Percentiles rank a stretch among this genome's conserved stretches.
These are phyloP conservation scores for Periophthalmus modestus DNA, from an alignment of 2,113 vertebrate species.

Conservation along the genomic window DNA sequence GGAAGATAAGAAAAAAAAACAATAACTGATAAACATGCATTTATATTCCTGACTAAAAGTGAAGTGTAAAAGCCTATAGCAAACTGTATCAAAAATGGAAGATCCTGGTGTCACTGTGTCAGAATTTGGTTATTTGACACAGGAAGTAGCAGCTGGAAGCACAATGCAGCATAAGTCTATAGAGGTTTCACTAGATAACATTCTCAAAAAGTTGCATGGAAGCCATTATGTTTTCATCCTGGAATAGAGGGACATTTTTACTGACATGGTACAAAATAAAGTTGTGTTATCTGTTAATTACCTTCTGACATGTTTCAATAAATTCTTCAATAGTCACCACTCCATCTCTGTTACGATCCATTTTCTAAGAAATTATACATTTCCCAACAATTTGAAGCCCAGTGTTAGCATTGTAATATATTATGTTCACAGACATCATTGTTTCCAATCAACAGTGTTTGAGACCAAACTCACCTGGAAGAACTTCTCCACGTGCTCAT, in stretches of 20 bases:
- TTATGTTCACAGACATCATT: neutral
- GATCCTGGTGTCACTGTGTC: slow-evolving; percentile 12
- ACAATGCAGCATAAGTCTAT: slow-evolving; percentile 3
- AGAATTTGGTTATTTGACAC: slow-evolving; percentile 8
- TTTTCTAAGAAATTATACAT: slow-evolving; percentile 76
- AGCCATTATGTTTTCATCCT: slow-evolving; percentile 95
- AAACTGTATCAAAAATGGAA: slow-evolving; percentile 19
- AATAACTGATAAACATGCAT: slow-evolving; percentile 45
- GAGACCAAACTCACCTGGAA: slow-evolving; percentile 82
- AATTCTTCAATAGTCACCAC: slow-evolving; percentile 96
- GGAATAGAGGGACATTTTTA: slow-evolving; percentile 58
- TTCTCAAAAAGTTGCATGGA: slow-evolving; percentile 98
- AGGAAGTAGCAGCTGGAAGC: slow-evolving; percentile 28
- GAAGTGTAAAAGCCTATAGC: slow-evolving; percentile 11
- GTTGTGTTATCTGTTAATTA: slow-evolving; percentile 47
- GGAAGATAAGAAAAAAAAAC: neutral
- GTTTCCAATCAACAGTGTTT: neutral
- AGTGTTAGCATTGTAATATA: neutral
- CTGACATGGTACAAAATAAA: neutral
- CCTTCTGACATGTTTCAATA: slow-evolving; percentile 94
- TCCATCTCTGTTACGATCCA: slow-evolving; percentile 85
- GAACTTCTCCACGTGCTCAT: slow-evolving; percentile 91
- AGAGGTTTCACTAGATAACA: slow-evolving; percentile 78
- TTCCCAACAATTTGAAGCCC: neutral
- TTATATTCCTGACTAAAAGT: slow-evolving; percentile 12